Conservation (phyloP, 2,113 vertebrate genomes). For the Rhinopomastus cyanomelas region DNA sequence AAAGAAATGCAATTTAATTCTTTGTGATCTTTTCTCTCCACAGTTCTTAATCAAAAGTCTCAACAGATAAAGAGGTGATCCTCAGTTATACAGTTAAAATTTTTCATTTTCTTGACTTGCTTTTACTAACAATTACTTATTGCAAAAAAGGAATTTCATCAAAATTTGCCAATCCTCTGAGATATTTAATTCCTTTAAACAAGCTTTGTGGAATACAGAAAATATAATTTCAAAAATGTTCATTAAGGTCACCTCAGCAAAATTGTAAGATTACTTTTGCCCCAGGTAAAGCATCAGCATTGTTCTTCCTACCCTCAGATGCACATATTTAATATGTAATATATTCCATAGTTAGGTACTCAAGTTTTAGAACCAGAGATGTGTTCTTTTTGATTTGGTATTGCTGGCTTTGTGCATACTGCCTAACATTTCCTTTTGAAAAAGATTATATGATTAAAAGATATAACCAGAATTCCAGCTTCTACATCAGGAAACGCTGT, state of each 20-base stretch:
- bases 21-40: neutral
- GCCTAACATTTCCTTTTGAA: neutral
- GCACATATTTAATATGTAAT: neutral
- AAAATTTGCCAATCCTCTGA: neutral
- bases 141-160: neutral
- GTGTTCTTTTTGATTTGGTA: rapidly evolving
- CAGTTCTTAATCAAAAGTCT: neutral
- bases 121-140: neutral
- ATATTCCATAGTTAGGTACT: neutral
- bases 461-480: neutral
- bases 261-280: neutral
- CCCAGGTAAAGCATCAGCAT: neutral
- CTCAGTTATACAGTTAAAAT: neutral
- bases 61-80: conserved; percentile 29
- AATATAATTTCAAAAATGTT: neutral
- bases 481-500: neutral
- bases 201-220: neutral
- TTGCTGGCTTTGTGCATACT: neutral
- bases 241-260: neutral
- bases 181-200: neutral
- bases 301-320: neutral
- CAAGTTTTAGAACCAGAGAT: neutral
- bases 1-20: neutral
- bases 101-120: neutral
- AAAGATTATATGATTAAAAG: neutral